These are phyloP conservation scores for Lanistes nyassanus DNA, from an alignment of 1,140 invertebrate genomes.

Conservation along the genomic window DNA sequence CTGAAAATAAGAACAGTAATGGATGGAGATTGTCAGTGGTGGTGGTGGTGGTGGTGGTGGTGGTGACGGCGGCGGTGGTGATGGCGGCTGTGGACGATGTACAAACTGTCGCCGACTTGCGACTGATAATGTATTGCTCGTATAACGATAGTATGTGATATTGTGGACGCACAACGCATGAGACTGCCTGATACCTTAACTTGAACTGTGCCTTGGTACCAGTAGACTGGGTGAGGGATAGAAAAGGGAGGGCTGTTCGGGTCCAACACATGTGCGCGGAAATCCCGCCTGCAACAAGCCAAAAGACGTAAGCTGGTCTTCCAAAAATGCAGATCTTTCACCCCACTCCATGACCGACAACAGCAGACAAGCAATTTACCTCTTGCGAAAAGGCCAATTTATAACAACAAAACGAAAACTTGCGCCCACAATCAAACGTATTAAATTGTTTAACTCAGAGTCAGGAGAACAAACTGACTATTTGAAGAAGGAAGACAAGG, in stretches of 20 bases:
- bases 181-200: conserved; percentile 30
- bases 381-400: no score
- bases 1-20: conserved; percentile 26
- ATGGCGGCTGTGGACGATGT: no score
- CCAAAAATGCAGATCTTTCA: no score
- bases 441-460: no score
- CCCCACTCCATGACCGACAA: no score
- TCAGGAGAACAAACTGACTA: no score
- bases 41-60: no score
- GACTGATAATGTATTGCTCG: background rate
- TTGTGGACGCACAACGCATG: background rate
- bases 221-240: conserved; percentile 45
- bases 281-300: conserved; percentile 49
- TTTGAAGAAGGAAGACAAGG: background rate
- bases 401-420: background rate
- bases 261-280: conserved; percentile 43
- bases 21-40: no score
- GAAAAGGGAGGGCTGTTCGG: conserved; percentile 45
- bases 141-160: background rate
- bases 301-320: no score
- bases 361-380: no score
- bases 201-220: conserved; percentile 32
- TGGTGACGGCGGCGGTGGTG: no score
- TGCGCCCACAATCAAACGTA: background rate
- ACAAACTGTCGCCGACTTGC: no score